A percentile compares a stretch with the other conserved stretches of the same genome.
phyloP scores from a whole-genome alignment of 1,140 invertebrate species.

The Trinorchestia longiramus region DNA sequence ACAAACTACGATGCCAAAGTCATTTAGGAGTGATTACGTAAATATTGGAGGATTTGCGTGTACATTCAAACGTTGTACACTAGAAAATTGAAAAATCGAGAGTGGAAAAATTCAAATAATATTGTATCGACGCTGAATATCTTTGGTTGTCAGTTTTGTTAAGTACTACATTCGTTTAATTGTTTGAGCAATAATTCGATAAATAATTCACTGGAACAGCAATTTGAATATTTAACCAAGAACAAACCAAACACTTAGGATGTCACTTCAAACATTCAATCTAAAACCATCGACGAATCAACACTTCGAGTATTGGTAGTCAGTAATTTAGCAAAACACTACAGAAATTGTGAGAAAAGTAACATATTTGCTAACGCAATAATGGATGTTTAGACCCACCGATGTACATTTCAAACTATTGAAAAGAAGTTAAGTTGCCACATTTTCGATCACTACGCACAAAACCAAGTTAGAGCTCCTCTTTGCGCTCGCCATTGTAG shows the following conservation, averaged over 20 bases:
- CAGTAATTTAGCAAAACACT: not conserved
- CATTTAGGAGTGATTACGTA: not conserved
- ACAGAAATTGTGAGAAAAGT: not conserved
- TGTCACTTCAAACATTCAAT: not conserved
- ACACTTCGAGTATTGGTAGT: not conserved
- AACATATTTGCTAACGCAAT: not conserved
- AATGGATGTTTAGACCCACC: not conserved
- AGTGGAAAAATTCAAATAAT: not conserved
- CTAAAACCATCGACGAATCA: not conserved
- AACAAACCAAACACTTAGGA: not conserved
- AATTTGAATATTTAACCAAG: not conserved
- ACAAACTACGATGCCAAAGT: not conserved
- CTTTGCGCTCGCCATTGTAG: constrained; percentile 63
- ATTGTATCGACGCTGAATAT: not conserved
- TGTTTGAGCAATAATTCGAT: not conserved
- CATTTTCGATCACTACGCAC: not conserved
- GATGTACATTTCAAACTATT: not conserved
- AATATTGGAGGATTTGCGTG: not conserved
- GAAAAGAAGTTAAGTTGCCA: not conserved
- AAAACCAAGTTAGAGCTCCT: constrained; percentile 65
- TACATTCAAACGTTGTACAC: not conserved
- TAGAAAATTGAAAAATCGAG: not conserved
- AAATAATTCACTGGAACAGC: not conserved
- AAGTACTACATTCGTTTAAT: not conserved
- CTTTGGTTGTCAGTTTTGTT: not conserved